Base-by-base conservation (phyloP, 2,888 invertebrate genomes). In the Camptogramma bilineatum region DNA sequence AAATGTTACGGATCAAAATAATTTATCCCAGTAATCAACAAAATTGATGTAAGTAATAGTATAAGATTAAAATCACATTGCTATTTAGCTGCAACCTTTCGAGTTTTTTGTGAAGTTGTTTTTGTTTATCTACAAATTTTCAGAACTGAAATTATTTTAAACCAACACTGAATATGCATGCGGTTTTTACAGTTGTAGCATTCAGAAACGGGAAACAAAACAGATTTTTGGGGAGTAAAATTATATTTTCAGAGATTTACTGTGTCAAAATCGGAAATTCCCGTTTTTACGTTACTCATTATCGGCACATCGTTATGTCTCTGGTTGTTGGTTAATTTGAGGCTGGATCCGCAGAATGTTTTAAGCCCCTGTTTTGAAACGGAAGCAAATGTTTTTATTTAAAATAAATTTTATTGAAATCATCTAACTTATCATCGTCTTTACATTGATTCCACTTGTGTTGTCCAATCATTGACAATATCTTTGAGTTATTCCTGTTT, bases 341-440 rank as follows among this genome's bases (percentile, higher is more conserved):
- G 46, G 55, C 57, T 24, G 69, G 66, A 70, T 59, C 66, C 64
- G 58, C 52, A 65, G 63, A 73, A 74, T 71, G 71, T 66, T 66
- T 70, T 16, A 64, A 58, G 44, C 18, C 18, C 34, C 31, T 9
- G 39, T 51, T 59, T 28, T 39, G 34, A 4, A 39, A 4, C 34
- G 34, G 13, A 34, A 39, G 2, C 13, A 39, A 13, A 2, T 13
- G 10, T 31, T 2, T 10, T 9, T 31, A 10, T 9, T 9, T 31
- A 31, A 8, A 1, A 1, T 9, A 31, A 31, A 31, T 13, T 0
- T 39, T 13, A 39, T 13, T 7, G 7, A 28, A 21, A 3, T 21
- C 28, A 8, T 28, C 7, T 5, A 2, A 1, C 7, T 1, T 8
- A 4, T 5, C 28, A 1, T 7, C 28, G 7, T 28, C 7, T 28